These are phyloP conservation scores for Pardosa pseudoannulata DNA, from an alignment of 2,888 invertebrate genomes.

Conservation along the genomic window DNA sequence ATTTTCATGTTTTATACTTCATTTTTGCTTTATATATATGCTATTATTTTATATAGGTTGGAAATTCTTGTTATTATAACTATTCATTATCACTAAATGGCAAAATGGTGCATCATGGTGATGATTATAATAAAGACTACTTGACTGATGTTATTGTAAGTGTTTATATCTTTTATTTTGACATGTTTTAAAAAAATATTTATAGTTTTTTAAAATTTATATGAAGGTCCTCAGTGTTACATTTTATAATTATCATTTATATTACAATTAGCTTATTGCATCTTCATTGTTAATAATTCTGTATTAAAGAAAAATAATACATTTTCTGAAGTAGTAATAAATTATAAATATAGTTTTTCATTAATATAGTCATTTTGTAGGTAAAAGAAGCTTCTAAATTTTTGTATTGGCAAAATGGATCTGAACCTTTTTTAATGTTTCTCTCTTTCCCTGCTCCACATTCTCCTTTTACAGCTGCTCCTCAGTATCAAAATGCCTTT, in stretches of 20 bases:
- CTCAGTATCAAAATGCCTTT: slow-evolving; percentile 83
- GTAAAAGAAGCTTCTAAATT: slow-evolving; percentile 77
- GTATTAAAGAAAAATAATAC: too few relatives aligned
- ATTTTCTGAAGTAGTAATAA: too few relatives aligned
- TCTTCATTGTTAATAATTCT: too few relatives aligned
- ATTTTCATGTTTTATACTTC: too few relatives aligned
- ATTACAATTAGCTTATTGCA: too few relatives aligned
- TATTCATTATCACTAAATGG: slow-evolving; percentile 91
- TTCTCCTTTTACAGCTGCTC: slow-evolving; percentile 89
- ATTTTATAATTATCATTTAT: too few relatives aligned
- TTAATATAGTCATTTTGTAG: slow-evolving; percentile 73
- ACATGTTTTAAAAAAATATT: too few relatives aligned
- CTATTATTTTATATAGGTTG: slow-evolving; percentile 80
- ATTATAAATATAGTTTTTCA: too few relatives aligned
- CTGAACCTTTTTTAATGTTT: slow-evolving; percentile 87
- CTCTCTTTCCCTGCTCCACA: slow-evolving; percentile 93
- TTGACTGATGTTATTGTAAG: slow-evolving; percentile 90
- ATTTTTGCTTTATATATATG: too few relatives aligned
- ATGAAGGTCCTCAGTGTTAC: too few relatives aligned
- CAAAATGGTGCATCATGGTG: slow-evolving; percentile 81
- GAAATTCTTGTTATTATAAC: slow-evolving; percentile 95
- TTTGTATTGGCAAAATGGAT: slow-evolving; percentile 73
- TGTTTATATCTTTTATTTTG: slow-evolving; percentile 73
- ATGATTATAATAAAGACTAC: slow-evolving; percentile 82
- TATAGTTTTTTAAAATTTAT: too few relatives aligned